Evolutionary conservation across 2,888 invertebrate genomes (phyloP).

Genomic region (Epinotia demarniana): DNA sequence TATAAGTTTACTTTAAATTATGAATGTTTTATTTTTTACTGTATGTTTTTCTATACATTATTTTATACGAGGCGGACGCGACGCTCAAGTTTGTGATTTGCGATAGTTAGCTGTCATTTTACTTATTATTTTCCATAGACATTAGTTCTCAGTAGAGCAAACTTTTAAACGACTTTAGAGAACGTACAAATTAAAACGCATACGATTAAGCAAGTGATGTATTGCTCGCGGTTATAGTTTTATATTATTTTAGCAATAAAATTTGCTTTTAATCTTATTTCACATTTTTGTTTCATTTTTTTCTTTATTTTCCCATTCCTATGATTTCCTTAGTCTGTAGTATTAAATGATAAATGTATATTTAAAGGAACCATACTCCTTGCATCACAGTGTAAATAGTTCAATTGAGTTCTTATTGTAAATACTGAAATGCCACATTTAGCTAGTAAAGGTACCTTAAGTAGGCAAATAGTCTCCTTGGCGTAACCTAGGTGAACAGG

Average conservation of each 20-base stretch:
- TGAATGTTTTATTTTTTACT: conserved; percentile 80
- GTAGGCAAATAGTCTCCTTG: conserved; percentile 66
- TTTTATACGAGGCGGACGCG: conserved; percentile 65
- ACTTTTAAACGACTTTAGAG: conserved; percentile 56
- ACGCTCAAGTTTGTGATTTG: conserved; percentile 73
- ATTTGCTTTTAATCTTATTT: conserved; percentile 81
- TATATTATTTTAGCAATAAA: conserved; percentile 85
- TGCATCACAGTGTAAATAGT: conserved; percentile 78
- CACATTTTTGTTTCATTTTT: conserved; percentile 72
- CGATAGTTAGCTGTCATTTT: conserved; percentile 56
- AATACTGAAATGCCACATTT: conserved; percentile 67
- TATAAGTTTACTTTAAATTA: conserved; percentile 81
- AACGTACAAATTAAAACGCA: conserved; percentile 80
- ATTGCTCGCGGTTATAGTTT: conserved; percentile 81
- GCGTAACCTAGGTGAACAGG: conserved; percentile 51
- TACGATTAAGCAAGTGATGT: conserved; percentile 74
- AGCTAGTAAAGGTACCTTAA: conserved; percentile 61
- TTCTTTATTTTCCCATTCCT: conserved; percentile 60
- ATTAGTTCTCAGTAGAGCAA: conserved; percentile 35
- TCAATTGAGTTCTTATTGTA: conserved; percentile 68
- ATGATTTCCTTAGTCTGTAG: conserved; percentile 56
- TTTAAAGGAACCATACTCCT: conserved; percentile 83
- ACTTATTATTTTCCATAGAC: conserved; percentile 53
- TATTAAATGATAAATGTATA: conserved; percentile 69
- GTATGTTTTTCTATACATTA: conserved; percentile 76